These are phyloP conservation scores for Myotis davidii DNA, from an alignment of 2,113 vertebrate genomes.

Conservation along the genomic window DNA sequence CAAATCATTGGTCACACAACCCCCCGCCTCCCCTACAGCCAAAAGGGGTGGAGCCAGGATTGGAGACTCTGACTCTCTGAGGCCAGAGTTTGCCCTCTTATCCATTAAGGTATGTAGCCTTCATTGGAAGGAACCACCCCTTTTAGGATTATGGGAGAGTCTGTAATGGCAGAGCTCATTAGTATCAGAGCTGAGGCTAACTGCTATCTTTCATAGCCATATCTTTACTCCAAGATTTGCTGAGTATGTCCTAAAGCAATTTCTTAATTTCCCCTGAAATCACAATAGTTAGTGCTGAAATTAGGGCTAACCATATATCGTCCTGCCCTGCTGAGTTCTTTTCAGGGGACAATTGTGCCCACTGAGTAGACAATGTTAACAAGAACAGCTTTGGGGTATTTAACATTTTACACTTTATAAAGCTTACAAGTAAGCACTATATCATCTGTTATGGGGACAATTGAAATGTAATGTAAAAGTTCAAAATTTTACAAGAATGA, in stretches of 20 bases:
- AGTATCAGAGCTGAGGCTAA: not conserved
- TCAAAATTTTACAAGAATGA: not conserved
- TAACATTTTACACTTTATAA: not conserved
- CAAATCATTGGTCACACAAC: not conserved
- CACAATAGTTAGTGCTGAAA: not conserved
- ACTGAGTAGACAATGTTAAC: not conserved
- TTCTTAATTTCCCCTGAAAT: not conserved
- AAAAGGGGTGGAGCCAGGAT: not conserved
- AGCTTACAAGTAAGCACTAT: not conserved
- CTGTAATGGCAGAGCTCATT: not conserved
- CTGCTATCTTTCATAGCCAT: not conserved
- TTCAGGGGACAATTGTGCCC: not conserved
- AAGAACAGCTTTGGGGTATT: not conserved
- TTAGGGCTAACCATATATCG: not conserved
- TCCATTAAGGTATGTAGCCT: not conserved
- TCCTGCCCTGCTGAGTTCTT: not conserved
- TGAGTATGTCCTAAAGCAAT: not conserved
- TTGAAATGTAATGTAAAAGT: not conserved
- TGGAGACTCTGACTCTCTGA: not conserved
- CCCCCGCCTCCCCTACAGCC: not conserved
- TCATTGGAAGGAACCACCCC: not conserved
- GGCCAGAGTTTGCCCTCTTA: not conserved
- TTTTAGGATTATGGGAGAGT: not conserved
- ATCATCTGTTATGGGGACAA: not conserved
- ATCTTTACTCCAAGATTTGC: not conserved